These are phyloP conservation scores for Pollenia labialis DNA, from an alignment of 2,888 invertebrate genomes.

Conservation along the genomic window DNA sequence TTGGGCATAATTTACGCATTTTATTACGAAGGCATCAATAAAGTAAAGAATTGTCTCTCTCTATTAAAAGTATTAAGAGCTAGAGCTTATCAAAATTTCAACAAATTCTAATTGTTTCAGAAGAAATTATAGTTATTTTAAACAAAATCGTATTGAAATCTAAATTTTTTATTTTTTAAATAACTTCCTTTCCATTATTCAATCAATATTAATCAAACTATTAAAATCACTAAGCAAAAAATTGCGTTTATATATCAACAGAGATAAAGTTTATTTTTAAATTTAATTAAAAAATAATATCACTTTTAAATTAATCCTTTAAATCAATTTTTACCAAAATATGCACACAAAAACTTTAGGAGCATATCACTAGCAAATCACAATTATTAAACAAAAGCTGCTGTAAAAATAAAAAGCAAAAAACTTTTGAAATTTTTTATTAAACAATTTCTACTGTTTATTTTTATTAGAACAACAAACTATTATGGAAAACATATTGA, in stretches of 20 bases:
- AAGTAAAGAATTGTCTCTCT: too few relatives aligned
- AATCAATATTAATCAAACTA: slow-evolving; percentile 31
- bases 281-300: slow-evolving; percentile 23
- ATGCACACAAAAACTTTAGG: neutral
- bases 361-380: slow-evolving; percentile 21
- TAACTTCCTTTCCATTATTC: neutral
- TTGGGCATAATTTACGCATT: too few relatives aligned
- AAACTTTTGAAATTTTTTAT: slow-evolving; percentile 35
- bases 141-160: too few relatives aligned
- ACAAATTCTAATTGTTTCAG: too few relatives aligned
- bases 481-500: neutral
- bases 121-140: too few relatives aligned
- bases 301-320: slow-evolving; percentile 40
- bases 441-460: slow-evolving; percentile 31
- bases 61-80: too few relatives aligned
- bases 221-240: slow-evolving; percentile 5
- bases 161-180: neutral
- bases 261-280: too few relatives aligned
- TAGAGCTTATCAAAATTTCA: too few relatives aligned
- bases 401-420: slow-evolving; percentile 27
- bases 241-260: too few relatives aligned
- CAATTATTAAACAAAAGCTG: slow-evolving; percentile 49
- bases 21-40: too few relatives aligned
- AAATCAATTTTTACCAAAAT: slow-evolving; percentile 17
- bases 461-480: slow-evolving; percentile 50